These are phyloP conservation scores for Paramormyrops hopkinsi DNA, from an alignment of 2,797 vertebrate species.

Conservation along the genomic window DNA sequence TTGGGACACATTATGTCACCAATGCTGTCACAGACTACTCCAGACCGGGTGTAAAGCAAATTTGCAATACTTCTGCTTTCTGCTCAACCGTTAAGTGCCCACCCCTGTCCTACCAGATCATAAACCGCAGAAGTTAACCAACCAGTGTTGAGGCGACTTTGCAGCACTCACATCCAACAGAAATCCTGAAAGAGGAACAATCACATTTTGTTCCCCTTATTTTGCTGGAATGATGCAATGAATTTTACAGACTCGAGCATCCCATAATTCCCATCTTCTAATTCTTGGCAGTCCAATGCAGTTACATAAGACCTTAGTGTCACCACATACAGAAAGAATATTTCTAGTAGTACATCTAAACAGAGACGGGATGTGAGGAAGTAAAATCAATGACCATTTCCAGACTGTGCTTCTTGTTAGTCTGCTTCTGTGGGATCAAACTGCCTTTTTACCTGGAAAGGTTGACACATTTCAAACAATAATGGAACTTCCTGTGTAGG, in stretches of 20 bases:
- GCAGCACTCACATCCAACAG: neutral
- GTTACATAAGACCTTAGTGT: slow-evolving; percentile 2
- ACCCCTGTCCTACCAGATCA: neutral
- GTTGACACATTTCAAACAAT: neutral
- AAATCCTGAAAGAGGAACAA: neutral
- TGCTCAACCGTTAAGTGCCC: neutral
- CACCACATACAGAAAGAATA: neutral
- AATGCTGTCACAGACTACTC: neutral
- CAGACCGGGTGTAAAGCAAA: neutral
- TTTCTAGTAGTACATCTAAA: neutral
- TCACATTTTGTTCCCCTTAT: neutral
- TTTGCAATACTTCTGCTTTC: neutral
- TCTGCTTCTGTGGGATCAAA: neutral
- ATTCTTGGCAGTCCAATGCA: slow-evolving; percentile 12
- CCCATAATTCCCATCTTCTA: slow-evolving; percentile 6
- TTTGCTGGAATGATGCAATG: neutral
- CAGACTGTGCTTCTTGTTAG: neutral
- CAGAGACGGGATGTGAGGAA: neutral
- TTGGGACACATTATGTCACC: neutral
- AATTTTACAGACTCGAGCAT: neutral
- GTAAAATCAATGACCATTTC: neutral
- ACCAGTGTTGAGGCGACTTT: neutral
- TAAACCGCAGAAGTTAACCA: neutral
- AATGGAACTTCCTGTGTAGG: neutral
- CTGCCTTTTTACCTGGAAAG: neutral